Evolutionary conservation across 2,797 vertebrate genomes (phyloP).

Genomic region (Masticophis lateralis): DNA sequence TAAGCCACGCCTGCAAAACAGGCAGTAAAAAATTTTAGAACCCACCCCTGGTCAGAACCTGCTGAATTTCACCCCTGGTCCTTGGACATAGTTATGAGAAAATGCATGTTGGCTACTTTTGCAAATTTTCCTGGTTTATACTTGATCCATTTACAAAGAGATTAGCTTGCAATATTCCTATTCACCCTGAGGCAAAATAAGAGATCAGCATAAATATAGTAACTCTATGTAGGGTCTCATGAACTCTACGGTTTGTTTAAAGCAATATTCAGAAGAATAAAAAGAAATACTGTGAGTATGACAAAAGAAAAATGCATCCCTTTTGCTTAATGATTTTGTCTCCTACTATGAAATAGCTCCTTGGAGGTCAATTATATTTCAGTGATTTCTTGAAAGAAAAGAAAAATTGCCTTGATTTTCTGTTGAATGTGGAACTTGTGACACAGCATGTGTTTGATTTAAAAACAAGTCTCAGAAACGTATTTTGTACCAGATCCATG

Average conservation of each 20-base stretch:
- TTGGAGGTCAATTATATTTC: slow-evolving; percentile 71
- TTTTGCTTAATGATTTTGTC: slow-evolving; percentile 71
- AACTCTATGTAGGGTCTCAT: not conserved
- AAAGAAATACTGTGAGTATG: slow-evolving; percentile 46
- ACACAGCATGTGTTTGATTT: slow-evolving; percentile 74
- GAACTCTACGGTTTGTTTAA: slow-evolving; percentile 46
- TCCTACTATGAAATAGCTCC: slow-evolving; percentile 69
- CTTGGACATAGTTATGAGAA: not conserved
- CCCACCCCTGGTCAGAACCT: no score
- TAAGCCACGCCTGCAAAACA: no score
- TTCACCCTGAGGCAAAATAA: not conserved
- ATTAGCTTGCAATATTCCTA: not conserved
- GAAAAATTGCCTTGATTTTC: slow-evolving; percentile 79
- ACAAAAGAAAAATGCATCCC: slow-evolving; percentile 66
- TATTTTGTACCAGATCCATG: slow-evolving; percentile 46
- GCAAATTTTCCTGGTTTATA: not conserved
- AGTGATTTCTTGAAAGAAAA: slow-evolving; percentile 73
- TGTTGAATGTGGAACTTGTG: slow-evolving; percentile 75
- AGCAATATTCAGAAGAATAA: slow-evolving; percentile 43
- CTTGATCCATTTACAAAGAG: not conserved
- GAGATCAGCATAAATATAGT: slow-evolving; percentile 32
- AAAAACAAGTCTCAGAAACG: slow-evolving; percentile 54
- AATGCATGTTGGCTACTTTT: not conserved
- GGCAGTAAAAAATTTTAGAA: no score
- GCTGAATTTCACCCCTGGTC: not conserved